phyloP scores from a whole-genome alignment of 2,888 invertebrate species.

The Dorcus parallelipipedus region DNA sequence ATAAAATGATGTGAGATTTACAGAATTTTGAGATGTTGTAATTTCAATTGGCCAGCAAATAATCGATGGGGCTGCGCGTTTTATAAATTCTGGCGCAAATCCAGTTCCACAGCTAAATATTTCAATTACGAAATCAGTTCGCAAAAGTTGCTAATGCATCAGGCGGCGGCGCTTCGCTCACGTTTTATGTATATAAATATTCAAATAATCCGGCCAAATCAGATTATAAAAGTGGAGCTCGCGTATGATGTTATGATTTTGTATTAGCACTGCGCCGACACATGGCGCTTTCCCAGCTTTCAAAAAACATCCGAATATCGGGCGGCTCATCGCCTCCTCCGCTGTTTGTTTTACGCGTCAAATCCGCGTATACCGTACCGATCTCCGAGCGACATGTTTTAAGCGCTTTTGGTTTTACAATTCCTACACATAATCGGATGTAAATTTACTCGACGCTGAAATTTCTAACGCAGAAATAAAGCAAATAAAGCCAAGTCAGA shows the following conservation, averaged over 20 bases:
- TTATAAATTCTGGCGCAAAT: slow-evolving; percentile 9
- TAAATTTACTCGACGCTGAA: too few species aligned
- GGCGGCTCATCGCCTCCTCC: slow-evolving; percentile 21
- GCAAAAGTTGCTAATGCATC: slow-evolving; percentile 44
- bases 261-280: slow-evolving; percentile 40
- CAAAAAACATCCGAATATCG: slow-evolving; percentile 18
- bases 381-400: not conserved
- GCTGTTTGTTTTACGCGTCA: slow-evolving; percentile 28
- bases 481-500: too few species aligned
- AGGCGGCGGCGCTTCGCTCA: slow-evolving; percentile 38
- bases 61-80: slow-evolving; percentile 1
- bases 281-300: slow-evolving; percentile 18
- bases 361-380: slow-evolving; percentile 14
- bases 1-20: too few species aligned
- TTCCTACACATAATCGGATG: too few species aligned
- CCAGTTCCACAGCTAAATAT: slow-evolving; percentile 22
- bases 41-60: too few species aligned
- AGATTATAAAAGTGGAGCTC: slow-evolving; percentile 48
- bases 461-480: too few species aligned
- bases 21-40: too few species aligned
- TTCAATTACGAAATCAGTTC: slow-evolving; percentile 43
- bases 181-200: slow-evolving; percentile 49
- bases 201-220: slow-evolving; percentile 48
- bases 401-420: too few species aligned
- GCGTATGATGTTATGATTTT: slow-evolving; percentile 49